Percentiles rank a stretch among this genome's conserved stretches.
These are phyloP conservation scores for Paramisgurnus dabryanus DNA, from an alignment of 2,113 vertebrate genomes.

Conservation along the genomic window DNA sequence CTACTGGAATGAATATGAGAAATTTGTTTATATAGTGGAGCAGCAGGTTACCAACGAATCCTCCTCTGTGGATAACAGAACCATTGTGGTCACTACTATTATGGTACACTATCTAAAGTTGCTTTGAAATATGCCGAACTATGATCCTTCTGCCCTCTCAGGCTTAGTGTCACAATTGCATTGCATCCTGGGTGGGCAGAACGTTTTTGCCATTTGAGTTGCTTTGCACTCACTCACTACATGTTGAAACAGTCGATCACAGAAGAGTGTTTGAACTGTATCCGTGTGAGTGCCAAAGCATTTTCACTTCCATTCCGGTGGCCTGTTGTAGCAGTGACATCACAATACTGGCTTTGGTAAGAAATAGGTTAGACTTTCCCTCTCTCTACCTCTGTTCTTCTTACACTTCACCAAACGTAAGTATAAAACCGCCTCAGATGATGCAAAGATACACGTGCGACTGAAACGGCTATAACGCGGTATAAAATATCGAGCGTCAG, in stretches of 20 bases:
- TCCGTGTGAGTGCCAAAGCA: constrained; percentile 80
- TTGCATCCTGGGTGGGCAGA: constrained; percentile 80
- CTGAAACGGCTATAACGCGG: constrained; percentile 10
- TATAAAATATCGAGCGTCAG: constrained; percentile 13
- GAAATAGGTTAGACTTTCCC: constrained; percentile 60
- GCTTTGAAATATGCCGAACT: constrained; percentile 70
- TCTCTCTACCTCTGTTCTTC: constrained; percentile 62
- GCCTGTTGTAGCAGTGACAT: constrained; percentile 82
- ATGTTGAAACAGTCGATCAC: constrained; percentile 80
- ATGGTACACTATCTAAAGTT: constrained; percentile 85
- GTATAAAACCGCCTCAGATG: constrained; percentile 57
- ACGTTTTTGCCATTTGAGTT: constrained; percentile 73
- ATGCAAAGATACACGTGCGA: neutral
- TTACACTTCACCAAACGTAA: constrained; percentile 64
- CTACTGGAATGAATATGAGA: constrained; percentile 98
- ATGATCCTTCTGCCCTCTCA: constrained; percentile 78
- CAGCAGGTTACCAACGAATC: constrained; percentile 92
- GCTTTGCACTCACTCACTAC: constrained; percentile 82
- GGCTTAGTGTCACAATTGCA: constrained; percentile 77
- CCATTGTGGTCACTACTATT: constrained; percentile 99
- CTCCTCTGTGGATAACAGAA: constrained; percentile 96
- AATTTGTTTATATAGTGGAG: constrained; percentile 92
- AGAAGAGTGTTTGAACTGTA: constrained; percentile 81
- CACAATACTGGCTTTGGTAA: constrained; percentile 82
- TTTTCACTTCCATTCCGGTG: constrained; percentile 74